Evolutionary conservation across 2,888 invertebrate genomes (phyloP).

Genomic region (Cordilura impudica): DNA sequence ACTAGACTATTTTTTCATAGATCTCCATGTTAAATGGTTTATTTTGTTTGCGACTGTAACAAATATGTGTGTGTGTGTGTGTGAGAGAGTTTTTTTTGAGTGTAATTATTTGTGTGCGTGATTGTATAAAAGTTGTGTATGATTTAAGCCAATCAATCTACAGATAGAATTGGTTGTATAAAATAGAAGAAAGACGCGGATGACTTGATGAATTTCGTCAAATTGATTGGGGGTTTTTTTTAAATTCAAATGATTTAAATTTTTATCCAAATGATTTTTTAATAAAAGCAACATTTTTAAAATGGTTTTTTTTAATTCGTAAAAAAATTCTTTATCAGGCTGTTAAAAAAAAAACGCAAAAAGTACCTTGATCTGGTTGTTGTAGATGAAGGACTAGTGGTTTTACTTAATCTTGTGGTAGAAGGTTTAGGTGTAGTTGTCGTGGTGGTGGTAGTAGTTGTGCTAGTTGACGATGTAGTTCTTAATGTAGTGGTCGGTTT

Average conservation of each 20-base stretch:
- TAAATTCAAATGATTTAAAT: slow-evolving; percentile 28
- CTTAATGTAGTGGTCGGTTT: slow-evolving; percentile 72
- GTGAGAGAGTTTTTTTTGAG: too few species aligned
- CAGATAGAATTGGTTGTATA: slow-evolving; percentile 10
- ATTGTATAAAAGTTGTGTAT: slow-evolving; percentile 47
- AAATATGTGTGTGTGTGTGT: neutral
- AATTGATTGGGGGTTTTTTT: neutral
- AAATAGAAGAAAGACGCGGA: neutral
- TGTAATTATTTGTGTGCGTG: slow-evolving; percentile 32
- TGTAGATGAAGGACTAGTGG: slow-evolving; percentile 59
- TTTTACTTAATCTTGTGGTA: slow-evolving; percentile 69
- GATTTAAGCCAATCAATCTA: slow-evolving; percentile 55
- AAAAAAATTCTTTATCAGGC: neutral
- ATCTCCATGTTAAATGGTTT: slow-evolving; percentile 12
- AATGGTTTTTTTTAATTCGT: neutral
- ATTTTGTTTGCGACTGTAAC: neutral
- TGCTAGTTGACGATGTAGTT: slow-evolving; percentile 77
- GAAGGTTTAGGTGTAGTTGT: slow-evolving; percentile 76
- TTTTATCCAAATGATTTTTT: slow-evolving; percentile 8
- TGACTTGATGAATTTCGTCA: neutral
- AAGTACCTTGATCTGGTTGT: slow-evolving; percentile 66
- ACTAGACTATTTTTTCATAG: slow-evolving; percentile 10
- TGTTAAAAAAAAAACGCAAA: slow-evolving; percentile 16
- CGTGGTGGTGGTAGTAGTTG: slow-evolving; percentile 76
- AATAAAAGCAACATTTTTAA: neutral